These are phyloP conservation scores for Crotalus tigris DNA, from an alignment of 2,113 vertebrate genomes.

Conservation along the genomic window DNA sequence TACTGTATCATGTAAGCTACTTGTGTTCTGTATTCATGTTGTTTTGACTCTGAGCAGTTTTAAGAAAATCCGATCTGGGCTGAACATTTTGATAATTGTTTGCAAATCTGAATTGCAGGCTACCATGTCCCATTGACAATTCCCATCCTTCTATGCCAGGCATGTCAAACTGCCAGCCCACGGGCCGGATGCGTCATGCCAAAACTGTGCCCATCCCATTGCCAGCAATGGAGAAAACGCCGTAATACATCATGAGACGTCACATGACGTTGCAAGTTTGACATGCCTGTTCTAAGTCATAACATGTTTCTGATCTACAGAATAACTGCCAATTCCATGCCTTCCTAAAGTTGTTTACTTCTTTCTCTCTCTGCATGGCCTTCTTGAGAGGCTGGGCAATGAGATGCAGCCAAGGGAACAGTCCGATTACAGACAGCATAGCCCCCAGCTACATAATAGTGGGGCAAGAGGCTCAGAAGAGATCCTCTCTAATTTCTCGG, in stretches of 20 bases:
- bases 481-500: neutral
- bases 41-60: neutral
- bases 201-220: no score
- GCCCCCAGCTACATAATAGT: neutral
- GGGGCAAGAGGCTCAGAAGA: neutral
- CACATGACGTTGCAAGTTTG: no score
- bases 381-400: neutral
- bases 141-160: neutral
- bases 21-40: neutral
- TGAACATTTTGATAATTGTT: neutral
- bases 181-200: rapidly evolving
- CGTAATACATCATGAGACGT: no score
- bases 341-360: neutral
- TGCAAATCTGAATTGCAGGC: neutral
- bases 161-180: no score
- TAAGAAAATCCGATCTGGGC: neutral
- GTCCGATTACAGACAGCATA: neutral
- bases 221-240: no score
- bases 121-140: neutral
- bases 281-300: neutral
- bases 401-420: neutral
- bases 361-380: neutral
- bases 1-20: neutral
- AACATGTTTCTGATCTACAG: neutral
- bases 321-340: neutral